Percentiles rank a stretch among this genome's conserved stretches.
phyloP scores from a whole-genome alignment of 2,113 vertebrate genomes.

The Gnathonemus echidnorhynchus region DNA sequence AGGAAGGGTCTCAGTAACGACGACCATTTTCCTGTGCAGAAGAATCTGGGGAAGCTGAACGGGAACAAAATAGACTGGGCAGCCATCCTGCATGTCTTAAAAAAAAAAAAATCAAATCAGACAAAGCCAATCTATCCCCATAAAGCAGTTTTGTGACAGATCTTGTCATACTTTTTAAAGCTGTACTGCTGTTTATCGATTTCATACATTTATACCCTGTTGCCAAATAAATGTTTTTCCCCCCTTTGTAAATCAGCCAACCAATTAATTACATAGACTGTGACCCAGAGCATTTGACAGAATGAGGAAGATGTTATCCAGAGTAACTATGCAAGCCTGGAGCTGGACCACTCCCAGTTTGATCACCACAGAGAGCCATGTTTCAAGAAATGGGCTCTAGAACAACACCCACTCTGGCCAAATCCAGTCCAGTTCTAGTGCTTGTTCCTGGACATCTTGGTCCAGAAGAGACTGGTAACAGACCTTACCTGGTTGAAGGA shows the following conservation, averaged over 20 bases:
- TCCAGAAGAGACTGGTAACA: neutral
- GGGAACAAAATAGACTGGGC: neutral
- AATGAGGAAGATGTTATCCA: neutral
- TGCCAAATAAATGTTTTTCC: slow-evolving; percentile 56
- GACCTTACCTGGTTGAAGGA: neutral
- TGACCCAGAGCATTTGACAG: neutral
- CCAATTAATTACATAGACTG: neutral
- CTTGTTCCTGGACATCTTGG: neutral
- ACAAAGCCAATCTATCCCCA: neutral
- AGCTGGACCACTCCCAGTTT: neutral
- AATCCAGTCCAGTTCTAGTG: neutral
- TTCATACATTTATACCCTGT: slow-evolving; percentile 36
- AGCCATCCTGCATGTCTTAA: neutral
- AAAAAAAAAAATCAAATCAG: neutral
- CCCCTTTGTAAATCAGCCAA: slow-evolving; percentile 41
- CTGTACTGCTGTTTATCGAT: slow-evolving; percentile 38
- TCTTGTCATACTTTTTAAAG: slow-evolving; percentile 24
- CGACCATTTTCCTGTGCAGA: neutral
- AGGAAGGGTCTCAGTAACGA: neutral
- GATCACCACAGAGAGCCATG: neutral
- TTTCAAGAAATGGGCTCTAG: neutral
- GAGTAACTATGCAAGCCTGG: neutral
- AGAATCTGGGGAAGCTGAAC: neutral
- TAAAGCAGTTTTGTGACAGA: slow-evolving; percentile 24
- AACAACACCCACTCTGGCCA: neutral